Evolutionary conservation across 2,888 invertebrate species (phyloP).

Genomic region (Pelosia muscerda): DNA sequence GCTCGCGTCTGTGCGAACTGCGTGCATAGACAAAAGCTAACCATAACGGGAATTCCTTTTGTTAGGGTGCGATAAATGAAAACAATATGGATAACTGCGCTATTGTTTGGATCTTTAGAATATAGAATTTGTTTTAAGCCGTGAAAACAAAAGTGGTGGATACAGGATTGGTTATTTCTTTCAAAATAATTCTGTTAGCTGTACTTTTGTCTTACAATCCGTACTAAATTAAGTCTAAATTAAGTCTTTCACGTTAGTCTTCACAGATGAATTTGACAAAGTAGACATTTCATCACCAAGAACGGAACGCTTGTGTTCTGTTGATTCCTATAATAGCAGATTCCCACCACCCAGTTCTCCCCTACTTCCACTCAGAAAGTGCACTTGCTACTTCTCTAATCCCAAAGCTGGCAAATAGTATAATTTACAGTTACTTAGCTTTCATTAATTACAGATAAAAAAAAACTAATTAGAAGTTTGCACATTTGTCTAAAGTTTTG

Average conservation of each 20-base stretch:
- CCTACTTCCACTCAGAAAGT: too few relatives aligned
- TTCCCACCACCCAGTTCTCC: too few relatives aligned
- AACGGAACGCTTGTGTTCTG: not conserved
- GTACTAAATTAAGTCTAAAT: too few relatives aligned
- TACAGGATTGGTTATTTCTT: not conserved
- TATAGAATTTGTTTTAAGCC: not conserved
- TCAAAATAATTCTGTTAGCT: too few relatives aligned
- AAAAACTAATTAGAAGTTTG: conserved; percentile 36
- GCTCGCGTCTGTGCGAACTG: conserved; percentile 24
- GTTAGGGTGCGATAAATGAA: conserved; percentile 34
- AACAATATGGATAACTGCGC: conserved; percentile 24
- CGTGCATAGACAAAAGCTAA: conserved; percentile 22
- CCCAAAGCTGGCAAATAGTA: not conserved
- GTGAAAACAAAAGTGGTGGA: not conserved
- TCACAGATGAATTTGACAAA: too few relatives aligned
- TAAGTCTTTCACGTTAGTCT: too few relatives aligned
- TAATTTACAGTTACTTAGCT: not conserved
- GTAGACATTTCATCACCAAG: too few relatives aligned
- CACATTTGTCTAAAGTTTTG: conserved; percentile 14
- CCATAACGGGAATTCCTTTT: conserved; percentile 32
- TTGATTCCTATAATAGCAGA: too few relatives aligned
- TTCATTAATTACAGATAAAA: conserved; percentile 31
- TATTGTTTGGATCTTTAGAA: conserved; percentile 13
- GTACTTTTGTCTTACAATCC: too few relatives aligned
- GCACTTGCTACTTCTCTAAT: not conserved